Base-by-base conservation (phyloP, 2,797 vertebrate species). In the Sebastes reedi region DNA sequence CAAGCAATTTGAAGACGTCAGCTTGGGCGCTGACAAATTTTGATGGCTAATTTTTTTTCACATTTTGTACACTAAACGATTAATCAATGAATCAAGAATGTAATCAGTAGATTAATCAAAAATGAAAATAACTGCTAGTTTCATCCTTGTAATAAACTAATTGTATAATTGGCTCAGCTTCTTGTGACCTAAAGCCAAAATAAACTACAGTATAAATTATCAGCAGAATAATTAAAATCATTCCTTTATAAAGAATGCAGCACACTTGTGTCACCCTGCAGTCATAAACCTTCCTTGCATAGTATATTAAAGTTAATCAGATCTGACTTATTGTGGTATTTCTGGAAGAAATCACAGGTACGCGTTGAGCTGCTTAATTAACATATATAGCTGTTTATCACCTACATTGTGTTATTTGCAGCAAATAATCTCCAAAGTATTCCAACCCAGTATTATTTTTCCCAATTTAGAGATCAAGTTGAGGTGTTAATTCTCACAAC, bases 101-200 rank as follows among this genome's bases (percentile, higher is more conserved):
- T 67, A 13, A 58, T 32, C 52, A 32, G 14, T 22, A 65, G 56
- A 66, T 66, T 3, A 29, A 34, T 39, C 29, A n/a, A n/a, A 30
- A 27, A n/a, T 60, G 4, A 73, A 30, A 65, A 59, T 24, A 25
- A 39, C 13, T 11, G 2, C n/a, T 9, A 8, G 5, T n/a, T 60
- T 77, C 22, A 62, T 13, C 20, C 54, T 3, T 58, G 25, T 66
- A 77, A 77, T 80, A 24, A 86, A 75, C 76, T 79, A 88, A 89
- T 84, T 91, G 59, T 46, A 85, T 60, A 88, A 89, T 88, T 89
- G 72, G 77, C 20, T 67, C 76, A 75, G 74, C 18, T 81, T 87
- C 81, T 81, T 75, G 76, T 79, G 68, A 86, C 73, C 81, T 65
- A 56, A 72, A 72, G 59, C 61, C 70, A 77, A 90, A 81, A 82